phyloP scores from a whole-genome alignment of 2,888 invertebrate genomes.

The Lithophane ornitopus region DNA sequence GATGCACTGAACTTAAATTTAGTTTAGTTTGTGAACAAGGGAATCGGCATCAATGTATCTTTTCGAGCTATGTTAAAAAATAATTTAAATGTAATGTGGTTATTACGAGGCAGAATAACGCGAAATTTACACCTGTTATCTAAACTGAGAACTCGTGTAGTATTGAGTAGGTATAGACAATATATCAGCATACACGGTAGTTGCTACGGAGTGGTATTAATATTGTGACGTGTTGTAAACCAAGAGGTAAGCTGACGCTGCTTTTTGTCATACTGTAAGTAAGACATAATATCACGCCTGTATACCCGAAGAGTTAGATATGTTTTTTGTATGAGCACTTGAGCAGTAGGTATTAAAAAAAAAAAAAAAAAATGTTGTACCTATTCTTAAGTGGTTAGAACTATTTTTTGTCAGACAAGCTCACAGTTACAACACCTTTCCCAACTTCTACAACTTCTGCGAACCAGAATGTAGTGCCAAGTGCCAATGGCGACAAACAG shows the following conservation, averaged over 20 bases:
- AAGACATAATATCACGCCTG: not conserved
- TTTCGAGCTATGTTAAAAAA: not conserved
- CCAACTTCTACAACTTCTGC: not conserved
- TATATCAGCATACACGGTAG: not conserved
- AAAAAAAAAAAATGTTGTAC: too few relatives aligned
- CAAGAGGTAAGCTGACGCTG: slow-evolving; percentile 13
- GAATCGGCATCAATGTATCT: too few relatives aligned
- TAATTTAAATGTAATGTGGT: not conserved
- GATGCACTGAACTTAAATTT: too few relatives aligned
- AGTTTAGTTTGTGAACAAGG: too few relatives aligned
- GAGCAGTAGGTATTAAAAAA: too few relatives aligned
- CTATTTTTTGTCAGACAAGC: not conserved
- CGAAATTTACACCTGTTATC: not conserved
- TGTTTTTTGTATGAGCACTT: not conserved
- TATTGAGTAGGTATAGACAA: not conserved
- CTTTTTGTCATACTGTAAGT: slow-evolving; percentile 4
- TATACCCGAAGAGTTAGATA: not conserved
- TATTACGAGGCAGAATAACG: slow-evolving; percentile 2
- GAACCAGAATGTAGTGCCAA: not conserved
- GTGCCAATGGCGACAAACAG: not conserved
- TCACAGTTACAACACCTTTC: not conserved
- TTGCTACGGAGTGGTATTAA: not conserved
- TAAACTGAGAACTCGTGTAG: not conserved
- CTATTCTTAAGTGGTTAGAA: not conserved
- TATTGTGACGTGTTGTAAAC: slow-evolving; percentile 14